These are phyloP conservation scores for Heteractis magnifica DNA, from an alignment of 92 coral and sea anemone genomes.

Conservation along the genomic window DNA sequence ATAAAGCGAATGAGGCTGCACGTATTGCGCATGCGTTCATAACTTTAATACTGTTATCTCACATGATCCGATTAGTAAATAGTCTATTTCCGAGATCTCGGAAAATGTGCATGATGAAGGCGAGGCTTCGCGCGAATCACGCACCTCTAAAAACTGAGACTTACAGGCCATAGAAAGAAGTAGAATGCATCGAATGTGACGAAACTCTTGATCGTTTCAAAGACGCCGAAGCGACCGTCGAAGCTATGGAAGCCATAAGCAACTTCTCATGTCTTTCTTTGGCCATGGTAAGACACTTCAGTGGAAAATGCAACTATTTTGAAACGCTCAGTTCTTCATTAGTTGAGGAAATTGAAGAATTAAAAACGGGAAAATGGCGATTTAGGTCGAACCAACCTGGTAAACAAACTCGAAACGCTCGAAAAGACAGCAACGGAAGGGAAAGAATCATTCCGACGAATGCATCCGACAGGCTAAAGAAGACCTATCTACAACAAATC, in stretches of 20 bases:
- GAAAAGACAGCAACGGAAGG: not conserved
- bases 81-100: too few relatives aligned
- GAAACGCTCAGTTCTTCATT: not conserved
- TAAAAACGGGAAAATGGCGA: not conserved
- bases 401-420: conserved; percentile 1
- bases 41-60: too few relatives aligned
- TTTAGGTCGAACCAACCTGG: not conserved
- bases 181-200: too few relatives aligned
- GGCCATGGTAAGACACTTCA: not conserved
- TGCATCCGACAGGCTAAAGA: not conserved
- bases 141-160: too few relatives aligned
- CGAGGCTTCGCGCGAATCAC: too few relatives aligned
- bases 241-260: not conserved
- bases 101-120: too few relatives aligned
- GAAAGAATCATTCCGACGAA: not conserved
- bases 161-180: too few relatives aligned
- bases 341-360: not conserved
- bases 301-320: conserved; percentile 13
- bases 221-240: not conserved
- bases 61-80: too few relatives aligned
- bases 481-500: conserved; percentile 4
- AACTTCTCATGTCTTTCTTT: not conserved
- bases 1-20: too few relatives aligned
- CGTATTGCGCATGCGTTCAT: too few relatives aligned
- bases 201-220: not conserved